Evolutionary conservation across 2,113 vertebrate genomes (phyloP), one percentile per base, ranked within the genome.

Genomic region (Pimephales promelas): DNA sequence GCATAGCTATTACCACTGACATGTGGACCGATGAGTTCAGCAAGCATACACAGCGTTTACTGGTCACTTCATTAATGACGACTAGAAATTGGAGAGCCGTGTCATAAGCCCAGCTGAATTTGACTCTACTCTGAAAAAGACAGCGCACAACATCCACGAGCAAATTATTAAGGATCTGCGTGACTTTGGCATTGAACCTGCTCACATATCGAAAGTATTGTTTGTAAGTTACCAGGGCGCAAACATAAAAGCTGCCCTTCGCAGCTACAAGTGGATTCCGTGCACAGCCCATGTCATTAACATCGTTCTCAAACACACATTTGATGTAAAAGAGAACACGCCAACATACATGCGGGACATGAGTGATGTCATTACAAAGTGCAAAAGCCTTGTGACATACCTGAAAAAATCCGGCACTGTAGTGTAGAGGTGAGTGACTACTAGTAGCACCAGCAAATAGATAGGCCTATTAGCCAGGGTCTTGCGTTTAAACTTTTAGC

Each of bases 21-120:
- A n/a, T n/a, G 71, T 83, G 81, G 49, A 83, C 81, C 16, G 81
- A 83, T 62, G 71, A 74, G 34, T 83, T 36, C 45, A 82, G 72
- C 28, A 34, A 73, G 54, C 81, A 52, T 75, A 70, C 64, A 81
- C 61, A 1, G 43, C 61, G 11, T 43, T 79, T 66, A 66, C 73
- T 47, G 47, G 47, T 75, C 73, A 54, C 73, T 75, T 75, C 24
- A 54, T 31, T 20, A 66, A 66, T 66, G 62, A 66, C 2, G 28
- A 34, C 28, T 66, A 28, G 28, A 34, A 66, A 66, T 3, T 66
- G 62, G 62, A 66, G 28, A 66, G 62, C 61, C 14, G 14, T 64
- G 61, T 66, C 28, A 66, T 66, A 18, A 66, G 26, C 28, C 34
- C 28, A 66, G 62, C 62, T 31, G 62, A 34, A 20, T 6, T 66